Conservation (phyloP, 1,140 invertebrate genomes). For the Microplitis demolitor region DNA sequence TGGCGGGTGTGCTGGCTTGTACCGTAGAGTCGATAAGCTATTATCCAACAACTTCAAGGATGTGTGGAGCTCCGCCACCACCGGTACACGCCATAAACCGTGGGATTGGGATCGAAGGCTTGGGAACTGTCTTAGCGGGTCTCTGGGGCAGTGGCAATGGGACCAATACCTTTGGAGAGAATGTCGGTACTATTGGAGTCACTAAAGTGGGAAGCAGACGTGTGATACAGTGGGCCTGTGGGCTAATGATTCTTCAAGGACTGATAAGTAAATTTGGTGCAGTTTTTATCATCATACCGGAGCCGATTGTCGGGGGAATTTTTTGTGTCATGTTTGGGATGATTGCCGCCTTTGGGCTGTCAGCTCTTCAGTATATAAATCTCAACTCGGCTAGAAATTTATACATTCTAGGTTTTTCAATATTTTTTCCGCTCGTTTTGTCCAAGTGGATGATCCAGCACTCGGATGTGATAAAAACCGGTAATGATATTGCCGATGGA, state of each 20-base stretch:
- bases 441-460: constrained; percentile 77
- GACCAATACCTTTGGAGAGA: constrained; percentile 87
- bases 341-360: constrained; percentile 82
- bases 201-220: constrained; percentile 81
- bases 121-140: constrained; percentile 82
- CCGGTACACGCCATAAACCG: constrained; percentile 86
- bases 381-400: constrained; percentile 82
- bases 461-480: constrained; percentile 71
- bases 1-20: constrained; percentile 83
- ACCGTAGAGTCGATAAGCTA: constrained; percentile 88
- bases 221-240: constrained; percentile 81
- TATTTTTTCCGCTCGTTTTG: constrained; percentile 82
- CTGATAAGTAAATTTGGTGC: constrained; percentile 83
- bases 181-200: constrained; percentile 83
- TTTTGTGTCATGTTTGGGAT: constrained; percentile 89
- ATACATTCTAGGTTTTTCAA: constrained; percentile 86
- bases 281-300: constrained; percentile 86
- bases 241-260: constrained; percentile 80
- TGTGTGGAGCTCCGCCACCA: constrained; percentile 80
- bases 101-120: constrained; percentile 82
- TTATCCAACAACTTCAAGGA: constrained; percentile 84
- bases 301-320: constrained; percentile 85
- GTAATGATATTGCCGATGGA: constrained; percentile 72
- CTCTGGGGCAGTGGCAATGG: constrained; percentile 84
- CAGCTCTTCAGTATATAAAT: constrained; percentile 81